phyloP scores from a whole-genome alignment of 37 sponge, comb jelly and placozoan genomes.

The Chondrilla cf. caribensis region DNA sequence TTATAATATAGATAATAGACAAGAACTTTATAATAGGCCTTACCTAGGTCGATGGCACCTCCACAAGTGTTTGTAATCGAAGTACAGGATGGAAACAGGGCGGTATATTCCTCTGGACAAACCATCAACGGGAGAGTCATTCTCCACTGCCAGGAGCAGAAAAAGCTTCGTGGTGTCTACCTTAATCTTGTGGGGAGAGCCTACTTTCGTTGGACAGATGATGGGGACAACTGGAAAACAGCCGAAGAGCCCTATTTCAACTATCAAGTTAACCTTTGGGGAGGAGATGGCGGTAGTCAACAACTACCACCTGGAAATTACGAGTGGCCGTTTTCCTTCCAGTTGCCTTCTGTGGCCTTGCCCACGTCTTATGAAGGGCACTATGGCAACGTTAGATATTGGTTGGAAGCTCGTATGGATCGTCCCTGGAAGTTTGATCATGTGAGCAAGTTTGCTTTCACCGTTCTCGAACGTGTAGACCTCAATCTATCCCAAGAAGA shows the following conservation, averaged over 20 bases:
- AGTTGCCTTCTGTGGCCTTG: conserved; percentile 5
- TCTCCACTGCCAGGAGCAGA: conserved; percentile 18
- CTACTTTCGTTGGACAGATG: conserved; percentile 55
- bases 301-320: conserved; percentile 28
- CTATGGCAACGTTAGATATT: conserved; percentile 50
- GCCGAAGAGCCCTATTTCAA: neutral
- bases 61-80: conserved; percentile 5
- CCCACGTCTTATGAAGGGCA: conserved; percentile 27
- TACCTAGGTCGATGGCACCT: conserved; percentile 3
- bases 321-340: conserved; percentile 35
- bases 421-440: conserved; percentile 48
- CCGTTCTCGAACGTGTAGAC: conserved; percentile 35
- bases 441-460: conserved; percentile 9
- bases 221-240: conserved; percentile 31
- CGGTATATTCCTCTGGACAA: conserved; percentile 25
- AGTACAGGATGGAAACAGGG: neutral
- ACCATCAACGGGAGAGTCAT: conserved; percentile 35
- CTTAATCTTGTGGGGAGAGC: conserved; percentile 39
- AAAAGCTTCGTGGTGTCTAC: conserved; percentile 31
- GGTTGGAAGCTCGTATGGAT: conserved; percentile 37
- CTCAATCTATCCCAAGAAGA: conserved; percentile 37
- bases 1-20: too few species aligned
- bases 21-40: too few species aligned
- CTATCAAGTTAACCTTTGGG: conserved; percentile 9
- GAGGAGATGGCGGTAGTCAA: neutral